These are phyloP conservation scores for Hetaerina americana DNA, from an alignment of 1,140 invertebrate species.

Conservation along the genomic window DNA sequence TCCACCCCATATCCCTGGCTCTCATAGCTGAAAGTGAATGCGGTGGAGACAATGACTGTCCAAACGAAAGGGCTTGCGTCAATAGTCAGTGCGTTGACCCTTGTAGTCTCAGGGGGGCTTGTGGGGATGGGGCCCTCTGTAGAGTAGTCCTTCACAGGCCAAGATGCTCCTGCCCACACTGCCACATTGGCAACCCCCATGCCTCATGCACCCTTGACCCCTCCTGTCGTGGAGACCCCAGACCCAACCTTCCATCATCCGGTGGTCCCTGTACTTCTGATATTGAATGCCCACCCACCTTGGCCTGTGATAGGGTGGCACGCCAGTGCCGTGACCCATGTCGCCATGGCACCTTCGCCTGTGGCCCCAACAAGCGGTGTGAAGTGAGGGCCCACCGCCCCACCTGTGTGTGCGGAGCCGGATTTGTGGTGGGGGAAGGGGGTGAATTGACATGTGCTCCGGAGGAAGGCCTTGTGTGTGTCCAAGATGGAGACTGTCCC, in stretches of 20 bases:
- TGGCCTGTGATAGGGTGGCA: slow-evolving; percentile 51
- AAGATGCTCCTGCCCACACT: slow-evolving; percentile 73
- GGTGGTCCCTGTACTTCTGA: slow-evolving; percentile 45
- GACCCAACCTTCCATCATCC: slow-evolving; percentile 18
- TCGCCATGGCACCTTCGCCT: slow-evolving; percentile 39
- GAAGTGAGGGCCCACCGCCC: slow-evolving; percentile 72
- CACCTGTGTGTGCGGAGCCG: slow-evolving; percentile 76
- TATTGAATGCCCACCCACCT: slow-evolving; percentile 56
- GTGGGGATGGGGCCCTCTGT: slow-evolving; percentile 79
- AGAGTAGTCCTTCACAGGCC: slow-evolving; percentile 67
- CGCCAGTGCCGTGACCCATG: slow-evolving; percentile 71
- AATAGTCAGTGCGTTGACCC: slow-evolving; percentile 76
- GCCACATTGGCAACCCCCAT: slow-evolving; percentile 66
- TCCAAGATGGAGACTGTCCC: slow-evolving; percentile 67
- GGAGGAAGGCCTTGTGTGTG: slow-evolving; percentile 55
- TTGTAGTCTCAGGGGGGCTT: slow-evolving; percentile 71
- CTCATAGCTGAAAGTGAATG: slow-evolving; percentile 62
- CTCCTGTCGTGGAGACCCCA: slow-evolving; percentile 39
- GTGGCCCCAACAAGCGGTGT: slow-evolving; percentile 69
- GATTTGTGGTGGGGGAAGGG: slow-evolving; percentile 69
- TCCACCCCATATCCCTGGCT: slow-evolving; percentile 10
- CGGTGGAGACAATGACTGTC: slow-evolving; percentile 77
- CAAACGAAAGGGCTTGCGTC: slow-evolving; percentile 80
- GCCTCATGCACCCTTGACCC: slow-evolving; percentile 61
- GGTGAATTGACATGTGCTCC: slow-evolving; percentile 73